A percentile compares a stretch with the other conserved stretches of the same genome.
phyloP scores from a whole-genome alignment of 2,113 vertebrate genomes.

The Lanius collurio region DNA sequence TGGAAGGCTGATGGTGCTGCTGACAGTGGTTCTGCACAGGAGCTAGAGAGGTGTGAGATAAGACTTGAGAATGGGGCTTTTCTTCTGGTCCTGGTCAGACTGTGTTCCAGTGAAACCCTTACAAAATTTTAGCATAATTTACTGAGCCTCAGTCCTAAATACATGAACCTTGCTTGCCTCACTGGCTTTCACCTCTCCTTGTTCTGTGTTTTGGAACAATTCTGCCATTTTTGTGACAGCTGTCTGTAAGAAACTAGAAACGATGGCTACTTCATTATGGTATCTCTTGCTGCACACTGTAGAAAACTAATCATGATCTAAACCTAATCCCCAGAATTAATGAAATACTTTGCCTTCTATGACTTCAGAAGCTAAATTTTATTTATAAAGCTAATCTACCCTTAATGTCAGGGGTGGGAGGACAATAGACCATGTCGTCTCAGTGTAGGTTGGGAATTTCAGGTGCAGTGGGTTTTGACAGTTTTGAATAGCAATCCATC shows the following conservation, averaged over 20 bases:
- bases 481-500: constrained; percentile 26
- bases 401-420: neutral
- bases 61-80: neutral
- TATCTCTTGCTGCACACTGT: neutral
- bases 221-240: neutral
- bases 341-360: neutral
- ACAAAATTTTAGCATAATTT: neutral
- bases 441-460: neutral
- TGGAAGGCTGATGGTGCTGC: neutral
- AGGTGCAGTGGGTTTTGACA: neutral
- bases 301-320: neutral
- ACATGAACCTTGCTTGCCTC: neutral
- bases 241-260: neutral
- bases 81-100: neutral
- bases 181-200: neutral
- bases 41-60: neutral
- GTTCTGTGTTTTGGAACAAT: neutral
- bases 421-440: neutral
- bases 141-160: neutral
- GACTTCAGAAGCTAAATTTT: constrained; percentile 6
- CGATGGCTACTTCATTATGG: neutral
- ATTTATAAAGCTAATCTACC: neutral
- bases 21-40: neutral
- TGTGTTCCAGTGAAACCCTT: neutral
- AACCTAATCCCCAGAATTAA: neutral